Evolutionary conservation across 2,113 vertebrate species (phyloP).

Genomic region (Lanius ludovicianus): DNA sequence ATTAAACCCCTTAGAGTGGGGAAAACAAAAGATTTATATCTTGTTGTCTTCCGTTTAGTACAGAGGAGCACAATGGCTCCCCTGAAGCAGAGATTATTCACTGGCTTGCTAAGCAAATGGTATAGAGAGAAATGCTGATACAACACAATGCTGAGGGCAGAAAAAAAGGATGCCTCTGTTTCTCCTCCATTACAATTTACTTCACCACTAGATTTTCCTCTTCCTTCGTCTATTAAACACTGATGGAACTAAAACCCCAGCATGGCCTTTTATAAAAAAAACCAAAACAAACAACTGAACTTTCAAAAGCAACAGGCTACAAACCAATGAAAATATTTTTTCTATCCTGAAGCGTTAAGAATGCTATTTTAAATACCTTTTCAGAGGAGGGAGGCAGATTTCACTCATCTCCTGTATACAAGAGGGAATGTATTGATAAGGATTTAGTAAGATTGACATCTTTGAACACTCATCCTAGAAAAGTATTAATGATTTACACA

Average conservation of each 20-base stretch:
- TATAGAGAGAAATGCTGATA: neutral
- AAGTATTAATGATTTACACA: neutral
- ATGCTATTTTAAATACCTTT: neutral
- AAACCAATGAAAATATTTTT: constrained; percentile 11
- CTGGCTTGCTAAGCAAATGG: neutral
- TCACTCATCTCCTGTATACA: neutral
- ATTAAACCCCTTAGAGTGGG: neutral
- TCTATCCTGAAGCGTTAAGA: neutral
- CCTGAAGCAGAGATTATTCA: neutral
- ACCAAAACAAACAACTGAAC: neutral
- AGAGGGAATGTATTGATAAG: neutral
- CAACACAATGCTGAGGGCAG: neutral
- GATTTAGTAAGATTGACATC: neutral
- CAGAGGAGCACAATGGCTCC: neutral
- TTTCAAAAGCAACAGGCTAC: neutral
- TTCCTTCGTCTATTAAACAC: neutral
- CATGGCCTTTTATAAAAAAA: neutral
- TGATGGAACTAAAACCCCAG: neutral
- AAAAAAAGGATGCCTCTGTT: neutral
- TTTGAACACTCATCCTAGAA: neutral
- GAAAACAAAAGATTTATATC: neutral
- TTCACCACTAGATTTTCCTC: neutral
- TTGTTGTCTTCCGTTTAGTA: neutral
- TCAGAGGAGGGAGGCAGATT: neutral
- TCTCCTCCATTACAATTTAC: neutral